phyloP scores from a whole-genome alignment of 2,113 vertebrate species.

The Taurulus bubalis region DNA sequence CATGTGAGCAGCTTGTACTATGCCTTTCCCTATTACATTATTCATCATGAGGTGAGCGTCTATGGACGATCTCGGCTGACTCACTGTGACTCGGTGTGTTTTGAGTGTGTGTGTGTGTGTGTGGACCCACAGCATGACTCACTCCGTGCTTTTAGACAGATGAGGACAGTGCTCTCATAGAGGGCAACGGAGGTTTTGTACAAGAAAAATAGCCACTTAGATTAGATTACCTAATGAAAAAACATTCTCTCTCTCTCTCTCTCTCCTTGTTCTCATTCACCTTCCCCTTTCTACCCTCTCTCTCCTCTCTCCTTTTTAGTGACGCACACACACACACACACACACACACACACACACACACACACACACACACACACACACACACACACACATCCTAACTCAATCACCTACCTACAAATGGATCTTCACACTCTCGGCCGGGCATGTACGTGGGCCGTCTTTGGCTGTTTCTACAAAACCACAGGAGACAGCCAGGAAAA shows the following conservation, averaged over 20 bases:
- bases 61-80: constrained; percentile 75
- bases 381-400: constrained; percentile 55
- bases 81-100: constrained; percentile 69
- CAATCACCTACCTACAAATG: constrained; percentile 68
- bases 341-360: constrained; percentile 28
- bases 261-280: constrained; percentile 21
- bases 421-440: constrained; percentile 61
- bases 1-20: constrained; percentile 69
- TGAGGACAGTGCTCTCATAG: constrained; percentile 75
- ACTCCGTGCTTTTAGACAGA: constrained; percentile 81
- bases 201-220: constrained; percentile 80
- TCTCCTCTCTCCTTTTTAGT: constrained; percentile 7
- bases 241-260: constrained; percentile 32
- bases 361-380: constrained; percentile 34
- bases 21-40: constrained; percentile 72
- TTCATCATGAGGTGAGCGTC: constrained; percentile 76
- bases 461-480: constrained; percentile 9
- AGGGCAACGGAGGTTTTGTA: constrained; percentile 78
- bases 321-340: constrained; percentile 37
- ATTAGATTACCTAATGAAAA: constrained; percentile 78
- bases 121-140: constrained; percentile 72
- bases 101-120: constrained; percentile 30
- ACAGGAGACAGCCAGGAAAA: constrained; percentile 18
- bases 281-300: constrained; percentile 21
- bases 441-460: constrained; percentile 1